These are phyloP conservation scores for Labia minor DNA, from an alignment of 2,888 invertebrate genomes.

Conservation along the genomic window DNA sequence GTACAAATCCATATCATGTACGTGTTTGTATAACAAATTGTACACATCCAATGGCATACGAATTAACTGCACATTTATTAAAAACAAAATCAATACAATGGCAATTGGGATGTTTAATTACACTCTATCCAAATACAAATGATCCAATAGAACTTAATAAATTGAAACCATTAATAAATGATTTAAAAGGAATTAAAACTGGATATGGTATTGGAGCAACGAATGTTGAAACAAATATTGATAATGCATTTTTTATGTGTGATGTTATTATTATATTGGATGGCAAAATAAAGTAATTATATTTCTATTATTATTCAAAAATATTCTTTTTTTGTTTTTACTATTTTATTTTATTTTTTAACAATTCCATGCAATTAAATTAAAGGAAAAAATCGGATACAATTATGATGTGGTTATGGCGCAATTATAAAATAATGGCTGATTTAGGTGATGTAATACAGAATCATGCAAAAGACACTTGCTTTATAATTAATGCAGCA, in stretches of 20 bases:
- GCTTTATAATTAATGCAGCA: conserved; percentile 41
- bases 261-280: neutral
- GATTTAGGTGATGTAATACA: conserved; percentile 42
- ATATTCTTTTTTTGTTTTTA: no score
- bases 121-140: neutral
- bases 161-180: neutral
- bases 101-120: neutral
- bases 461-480: conserved; percentile 37
- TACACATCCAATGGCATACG: neutral
- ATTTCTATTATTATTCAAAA: no score
- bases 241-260: neutral
- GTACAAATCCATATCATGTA: neutral
- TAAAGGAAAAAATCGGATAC: conserved; percentile 31
- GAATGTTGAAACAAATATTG: neutral
- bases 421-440: conserved; percentile 35
- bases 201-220: neutral
- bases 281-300: neutral
- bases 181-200: neutral
- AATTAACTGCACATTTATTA: neutral
- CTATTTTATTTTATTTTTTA: no score
- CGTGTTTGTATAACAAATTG: neutral
- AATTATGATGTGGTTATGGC: conserved; percentile 29
- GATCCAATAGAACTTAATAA: neutral
- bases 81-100: neutral
- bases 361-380: no score